phyloP scores from a whole-genome alignment of 2,113 vertebrate species.

The Antechinus stuartii region DNA sequence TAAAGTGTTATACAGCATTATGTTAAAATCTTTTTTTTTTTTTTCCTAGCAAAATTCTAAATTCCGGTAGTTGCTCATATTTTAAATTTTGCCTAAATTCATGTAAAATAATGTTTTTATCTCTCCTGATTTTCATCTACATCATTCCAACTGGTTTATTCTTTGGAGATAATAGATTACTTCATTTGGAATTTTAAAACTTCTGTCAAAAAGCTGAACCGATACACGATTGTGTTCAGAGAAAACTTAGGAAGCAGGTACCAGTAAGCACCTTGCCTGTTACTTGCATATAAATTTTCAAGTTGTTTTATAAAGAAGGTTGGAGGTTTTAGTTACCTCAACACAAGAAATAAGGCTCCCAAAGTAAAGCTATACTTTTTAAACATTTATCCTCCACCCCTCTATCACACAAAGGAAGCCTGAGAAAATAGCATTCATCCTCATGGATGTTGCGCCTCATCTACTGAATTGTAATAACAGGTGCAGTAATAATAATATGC shows the following conservation, averaged over 20 bases:
- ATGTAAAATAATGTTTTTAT: background rate
- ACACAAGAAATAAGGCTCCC: conserved; percentile 60
- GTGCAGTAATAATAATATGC: conserved; percentile 78
- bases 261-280: background rate
- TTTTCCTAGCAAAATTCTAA: background rate
- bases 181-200: conserved; percentile 22
- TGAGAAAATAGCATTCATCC: conserved; percentile 58
- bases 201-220: background rate
- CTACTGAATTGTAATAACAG: conserved; percentile 73
- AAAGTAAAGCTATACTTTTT: conserved; percentile 66
- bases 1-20: background rate
- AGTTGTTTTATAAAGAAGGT: conserved; percentile 35
- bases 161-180: conserved; percentile 28
- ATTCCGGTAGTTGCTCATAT: background rate
- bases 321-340: conserved; percentile 60
- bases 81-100: background rate
- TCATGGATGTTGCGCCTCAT: conserved; percentile 40
- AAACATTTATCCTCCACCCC: conserved; percentile 52
- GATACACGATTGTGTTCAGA: background rate
- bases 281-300: conserved; percentile 66
- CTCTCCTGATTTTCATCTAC: background rate
- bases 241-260: conserved; percentile 5
- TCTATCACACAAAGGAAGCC: conserved; percentile 67
- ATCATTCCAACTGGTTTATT: background rate
- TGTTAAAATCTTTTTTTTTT: background rate